Evolutionary conservation across 2,888 invertebrate genomes (phyloP), one percentile per base, ranked within the genome.

Genomic region (Pasiphila rectangulata): DNA sequence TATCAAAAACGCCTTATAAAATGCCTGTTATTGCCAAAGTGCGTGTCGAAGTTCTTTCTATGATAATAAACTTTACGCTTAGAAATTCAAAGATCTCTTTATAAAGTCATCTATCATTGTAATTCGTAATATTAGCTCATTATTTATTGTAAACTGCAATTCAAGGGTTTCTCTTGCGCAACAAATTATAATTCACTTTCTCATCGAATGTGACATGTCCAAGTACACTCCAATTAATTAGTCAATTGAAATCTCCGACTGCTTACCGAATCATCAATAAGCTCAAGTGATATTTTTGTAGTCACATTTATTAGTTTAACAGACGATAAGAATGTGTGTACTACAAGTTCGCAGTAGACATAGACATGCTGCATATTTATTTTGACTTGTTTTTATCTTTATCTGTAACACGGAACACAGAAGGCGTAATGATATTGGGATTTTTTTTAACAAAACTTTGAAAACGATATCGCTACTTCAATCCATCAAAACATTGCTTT

Each of bases 141-240:
- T 30, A 21, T 21, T 19, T n/a, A n/a, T n/a, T n/a, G n/a, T n/a
- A 21, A 38, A 12, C 13, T 12, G 15, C 38, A 32, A 44, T 34
- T 30, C 12, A 24, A 25, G 17, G 21, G 7, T 34, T 27, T 21
- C 13, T 42, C 23, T 48, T 46, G 39, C 38, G 47, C 40, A 44
- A 50, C 43, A 30, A 39, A 39, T 47, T 29, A 29, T 21, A 23
- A 53, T 44, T 51, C 37, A 51, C 50, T 52, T 51, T 52, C 42
- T 46, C 40, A 46, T 43, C 35, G 46, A 29, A 55, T 53, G 53
- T 58, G 61, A 58, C 56, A 58, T 55, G 48, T 51, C 63, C 39
- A 59, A 74, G 70, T 58, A 59, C 57, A 61, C 57, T 69, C 55
- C 40, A 66, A 53, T 64, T 72, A 73, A 75, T 74, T 69, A 69